These are phyloP conservation scores for Diaprepes abbreviatus DNA, from an alignment of 2,888 invertebrate genomes.

Conservation along the genomic window DNA sequence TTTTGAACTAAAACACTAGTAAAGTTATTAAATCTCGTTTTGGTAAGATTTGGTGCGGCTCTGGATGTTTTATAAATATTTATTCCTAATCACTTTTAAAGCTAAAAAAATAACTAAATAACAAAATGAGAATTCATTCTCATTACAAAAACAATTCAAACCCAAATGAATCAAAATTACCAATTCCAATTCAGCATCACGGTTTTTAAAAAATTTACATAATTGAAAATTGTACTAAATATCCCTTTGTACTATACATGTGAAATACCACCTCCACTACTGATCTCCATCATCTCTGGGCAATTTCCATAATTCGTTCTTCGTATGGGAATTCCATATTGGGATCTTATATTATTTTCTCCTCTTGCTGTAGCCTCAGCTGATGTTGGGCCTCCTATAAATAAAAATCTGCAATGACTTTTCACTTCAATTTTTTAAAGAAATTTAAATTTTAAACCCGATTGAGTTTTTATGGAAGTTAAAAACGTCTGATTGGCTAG, in stretches of 20 bases:
- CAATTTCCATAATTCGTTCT: conserved; percentile 28
- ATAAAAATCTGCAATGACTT: no score
- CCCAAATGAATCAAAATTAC: conserved; percentile 28
- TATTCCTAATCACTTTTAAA: conserved; percentile 1
- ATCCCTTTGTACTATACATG: conserved; percentile 48
- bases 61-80: no score
- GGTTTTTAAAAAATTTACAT: conserved; percentile 40
- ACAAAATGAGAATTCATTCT: neutral
- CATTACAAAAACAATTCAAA: neutral
- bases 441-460: no score
- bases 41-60: no score
- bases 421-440: no score
- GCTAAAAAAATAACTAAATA: neutral
- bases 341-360: conserved; percentile 20
- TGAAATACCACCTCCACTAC: conserved; percentile 53
- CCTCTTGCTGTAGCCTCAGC: conserved; percentile 15
- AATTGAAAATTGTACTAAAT: conserved; percentile 46
- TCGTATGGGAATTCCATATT: conserved; percentile 40
- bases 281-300: conserved; percentile 64
- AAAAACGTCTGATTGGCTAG: no score
- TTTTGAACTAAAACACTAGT: no score
- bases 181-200: conserved; percentile 41
- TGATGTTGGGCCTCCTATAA: conserved; percentile 6
- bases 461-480: no score
- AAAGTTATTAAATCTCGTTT: no score